These are phyloP conservation scores for Prinia subflava DNA, from an alignment of 2,113 vertebrate genomes.

Conservation along the genomic window DNA sequence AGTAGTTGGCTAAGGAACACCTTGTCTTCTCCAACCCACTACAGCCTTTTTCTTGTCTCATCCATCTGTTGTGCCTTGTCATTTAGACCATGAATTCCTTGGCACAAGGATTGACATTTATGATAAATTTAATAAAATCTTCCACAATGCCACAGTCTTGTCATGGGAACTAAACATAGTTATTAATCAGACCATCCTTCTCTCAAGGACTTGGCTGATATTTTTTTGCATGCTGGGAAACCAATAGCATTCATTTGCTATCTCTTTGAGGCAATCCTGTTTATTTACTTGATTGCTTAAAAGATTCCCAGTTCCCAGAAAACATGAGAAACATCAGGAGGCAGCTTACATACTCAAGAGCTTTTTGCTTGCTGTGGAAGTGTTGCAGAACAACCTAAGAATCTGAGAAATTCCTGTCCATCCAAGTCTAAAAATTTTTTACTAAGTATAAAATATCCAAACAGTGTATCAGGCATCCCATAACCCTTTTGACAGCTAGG, in stretches of 20 bases:
- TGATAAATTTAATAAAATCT: background rate
- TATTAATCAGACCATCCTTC: background rate
- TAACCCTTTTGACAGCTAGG: background rate
- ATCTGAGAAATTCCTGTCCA: background rate
- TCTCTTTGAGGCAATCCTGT: background rate
- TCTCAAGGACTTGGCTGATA: background rate
- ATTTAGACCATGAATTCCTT: constrained; percentile 19
- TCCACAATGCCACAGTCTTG: background rate
- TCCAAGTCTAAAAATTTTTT: background rate
- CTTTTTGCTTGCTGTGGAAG: background rate
- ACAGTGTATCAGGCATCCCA: background rate
- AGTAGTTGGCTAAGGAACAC: background rate
- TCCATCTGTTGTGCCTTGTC: constrained; percentile 24
- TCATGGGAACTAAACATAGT: background rate
- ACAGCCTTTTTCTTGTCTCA: constrained; percentile 8
- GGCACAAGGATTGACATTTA: background rate
- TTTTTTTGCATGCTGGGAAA: background rate
- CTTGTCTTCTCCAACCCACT: constrained; percentile 4
- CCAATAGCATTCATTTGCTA: background rate
- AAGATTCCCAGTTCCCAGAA: background rate
- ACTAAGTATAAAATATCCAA: background rate
- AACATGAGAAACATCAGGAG: background rate
- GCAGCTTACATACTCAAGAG: background rate
- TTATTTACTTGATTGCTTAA: background rate
- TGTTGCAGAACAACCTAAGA: background rate